Base-by-base conservation (phyloP, 1,140 invertebrate genomes). In the Solenopsis invicta region DNA sequence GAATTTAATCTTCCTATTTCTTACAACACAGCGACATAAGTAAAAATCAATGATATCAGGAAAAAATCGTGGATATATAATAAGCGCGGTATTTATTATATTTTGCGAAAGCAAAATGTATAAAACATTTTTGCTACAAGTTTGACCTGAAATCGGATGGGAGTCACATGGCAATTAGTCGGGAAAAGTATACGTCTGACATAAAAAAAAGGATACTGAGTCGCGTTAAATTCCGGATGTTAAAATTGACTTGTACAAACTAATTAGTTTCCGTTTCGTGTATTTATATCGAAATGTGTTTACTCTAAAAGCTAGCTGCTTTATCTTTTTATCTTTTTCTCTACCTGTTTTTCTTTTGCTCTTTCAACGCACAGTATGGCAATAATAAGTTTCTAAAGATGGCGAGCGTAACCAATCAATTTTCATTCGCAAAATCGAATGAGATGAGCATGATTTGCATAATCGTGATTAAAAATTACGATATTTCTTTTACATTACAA, bases 111-210 rank as follows among this genome's bases (percentile, higher is more conserved):
- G 29, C 29, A 29, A 29, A 29, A 29, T 29, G 29, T 29, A 29
- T 29, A 29, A 29, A 29, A 29, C n/a, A 54, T 50, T 84, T 48
- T 18, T 48, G 21, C 13, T 61, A 50, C 8, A 41, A 41, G 5
- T 61, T 48, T 84, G 13, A 34, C 54, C 6, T 67, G n/a, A 74
- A 13, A 34, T 9, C 8, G 67, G 88, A 93, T 54, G n/a, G 50
- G 80, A 86, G 67, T 81, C 92, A 85, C 90, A 91, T 92, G 92
- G 80, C 90, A 91, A 93, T 93, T 93, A 93, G 61, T 29, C n/a
- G 12, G 6, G 37, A 56, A 75, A 78, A 86, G 66, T 74, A 67
- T 45, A 45, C 4, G 12, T 59, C 21, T 21, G 52, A 54, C 41
- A 48, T 41, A 61, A 78, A 37, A 8, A 12, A 54, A 48, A 16